These are phyloP conservation scores for Menidia beryllina DNA, from an alignment of 2,113 vertebrate species.

Conservation along the genomic window DNA sequence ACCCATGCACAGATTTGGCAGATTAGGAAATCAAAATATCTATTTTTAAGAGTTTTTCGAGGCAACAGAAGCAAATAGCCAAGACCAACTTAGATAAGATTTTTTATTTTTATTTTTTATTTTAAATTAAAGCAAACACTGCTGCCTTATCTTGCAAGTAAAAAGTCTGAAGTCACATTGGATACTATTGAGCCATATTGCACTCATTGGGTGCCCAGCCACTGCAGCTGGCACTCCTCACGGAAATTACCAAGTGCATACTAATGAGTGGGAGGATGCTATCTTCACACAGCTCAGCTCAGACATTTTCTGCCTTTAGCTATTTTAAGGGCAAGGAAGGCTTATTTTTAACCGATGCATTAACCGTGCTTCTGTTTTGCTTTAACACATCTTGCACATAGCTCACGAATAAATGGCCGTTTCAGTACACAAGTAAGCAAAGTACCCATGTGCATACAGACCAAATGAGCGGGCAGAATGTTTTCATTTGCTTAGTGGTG, in stretches of 20 bases:
- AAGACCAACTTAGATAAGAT: no score
- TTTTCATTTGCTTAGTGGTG: not conserved
- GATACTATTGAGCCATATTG: not conserved
- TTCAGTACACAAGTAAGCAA: no score
- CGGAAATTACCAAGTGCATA: constrained; percentile 6
- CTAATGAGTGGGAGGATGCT: constrained; percentile 47
- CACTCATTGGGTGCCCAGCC: constrained; percentile 9
- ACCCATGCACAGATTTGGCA: no score
- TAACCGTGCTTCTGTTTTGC: constrained; percentile 14
- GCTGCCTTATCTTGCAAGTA: not conserved
- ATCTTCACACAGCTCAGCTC: constrained; percentile 19
- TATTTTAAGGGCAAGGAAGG: constrained; percentile 23
- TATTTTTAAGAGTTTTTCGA: no score
- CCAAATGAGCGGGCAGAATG: not conserved
- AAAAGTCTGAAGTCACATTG: not conserved
- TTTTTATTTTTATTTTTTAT: no score
- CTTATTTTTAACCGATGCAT: constrained; percentile 22
- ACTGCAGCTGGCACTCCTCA: constrained; percentile 15
- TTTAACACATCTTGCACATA: constrained; percentile 15
- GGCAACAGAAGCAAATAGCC: no score
- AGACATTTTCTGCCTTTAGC: constrained; percentile 23
- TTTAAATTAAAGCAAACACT: no score
- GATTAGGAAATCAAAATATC: no score
- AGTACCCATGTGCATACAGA: no score
- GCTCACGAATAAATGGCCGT: not conserved